Evolutionary conservation across 2,888 invertebrate genomes (phyloP), one percentile per base, ranked within the genome.

Genomic region (Melipona beecheii): DNA sequence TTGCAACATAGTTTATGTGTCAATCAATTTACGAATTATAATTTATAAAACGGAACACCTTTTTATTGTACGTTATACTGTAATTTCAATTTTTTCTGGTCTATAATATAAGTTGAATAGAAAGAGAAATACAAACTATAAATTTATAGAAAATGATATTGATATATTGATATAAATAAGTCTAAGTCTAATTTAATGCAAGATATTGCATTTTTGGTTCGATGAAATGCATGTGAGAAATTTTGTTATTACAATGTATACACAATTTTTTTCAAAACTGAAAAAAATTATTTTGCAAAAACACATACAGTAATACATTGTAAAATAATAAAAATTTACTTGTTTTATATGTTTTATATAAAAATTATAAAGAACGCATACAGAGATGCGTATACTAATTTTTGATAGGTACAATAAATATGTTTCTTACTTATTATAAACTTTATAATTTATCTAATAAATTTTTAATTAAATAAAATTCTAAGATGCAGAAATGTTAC

Each of bases 211-310:
- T 81, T 82, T 81, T 75, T 60, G 49, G 49, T 70, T 75, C 31
- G 49, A 66, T 75, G 82, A 82, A 82, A 82, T 82, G 81, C 82
- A 75, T 49, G 70, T 71, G 81, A 81, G 82, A 75, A 65, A 65
- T 74, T 62, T 65, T 13, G 21, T 58, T 21, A n/a, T 21, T 21
- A 31, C 9, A 54, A 31, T 49, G 52, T 24, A 27, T 58, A 64
- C 21, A 27, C 24, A 31, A 21, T 58, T 65, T 9, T 54, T 15
- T 54, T n/a, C 2, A 17, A 52, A 60, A 54, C 31, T 52, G 2
- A 21, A 60, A n/a, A 19, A 31, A n/a, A 21, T 49, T 27, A 49
- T 19, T 9, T 43, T 43, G 43, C 43, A 43, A 43, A 43, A 43
- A 43, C 43, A 13, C 27, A 21, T n/a, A 56, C 19, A n/a, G 24